Evolutionary conservation across 2,888 invertebrate genomes (phyloP), one percentile per base, ranked within the genome.

Genomic region (Drosophila picticornis): DNA sequence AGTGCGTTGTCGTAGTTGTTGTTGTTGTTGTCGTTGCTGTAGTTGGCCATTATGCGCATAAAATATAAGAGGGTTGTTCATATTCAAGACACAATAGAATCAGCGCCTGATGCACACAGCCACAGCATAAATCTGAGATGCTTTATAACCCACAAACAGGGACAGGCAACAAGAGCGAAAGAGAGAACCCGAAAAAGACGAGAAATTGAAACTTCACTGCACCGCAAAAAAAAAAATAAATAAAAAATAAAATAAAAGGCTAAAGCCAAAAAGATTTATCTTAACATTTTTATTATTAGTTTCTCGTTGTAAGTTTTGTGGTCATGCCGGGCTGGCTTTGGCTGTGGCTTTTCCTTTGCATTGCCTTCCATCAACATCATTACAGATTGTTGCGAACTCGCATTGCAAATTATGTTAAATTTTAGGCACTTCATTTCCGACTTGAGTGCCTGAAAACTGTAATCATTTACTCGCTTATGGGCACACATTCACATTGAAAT

Each of bases 261-360:
- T 69, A 74, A 74, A 65, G 73, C 73, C 72, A 69, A 84, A 75
- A 77, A 81, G 85, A 88, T 84, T 88, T 84, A 88, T 88, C 88
- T 84, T 75, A 83, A 85, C 88, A 88, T 88, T 88, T 88, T 84
- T 88, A 88, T 87, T 84, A 84, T 84, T 83, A 88, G 84, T 84
- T 84, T 81, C 70, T 64, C 67, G 69, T 70, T 75, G 71, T 68
- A 72, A 75, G 72, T 78, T 81, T 72, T 81, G 79, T 58, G 84
- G 88, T 83, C 83, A 76, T 79, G 72, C 81, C 65, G 79, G 76
- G 75, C 78, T 80, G 80, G 82, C 80, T 61, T 60, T 46, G 60
- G 22, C 22, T 19, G 29, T 56, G 66, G 32, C 50, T 31, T 29
- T 16, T 22, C 40, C 40, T 38, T 22, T 22, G 29, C 46, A 5